These are phyloP conservation scores for Linepithema humile DNA, from an alignment of 1,140 invertebrate species.

Conservation along the genomic window DNA sequence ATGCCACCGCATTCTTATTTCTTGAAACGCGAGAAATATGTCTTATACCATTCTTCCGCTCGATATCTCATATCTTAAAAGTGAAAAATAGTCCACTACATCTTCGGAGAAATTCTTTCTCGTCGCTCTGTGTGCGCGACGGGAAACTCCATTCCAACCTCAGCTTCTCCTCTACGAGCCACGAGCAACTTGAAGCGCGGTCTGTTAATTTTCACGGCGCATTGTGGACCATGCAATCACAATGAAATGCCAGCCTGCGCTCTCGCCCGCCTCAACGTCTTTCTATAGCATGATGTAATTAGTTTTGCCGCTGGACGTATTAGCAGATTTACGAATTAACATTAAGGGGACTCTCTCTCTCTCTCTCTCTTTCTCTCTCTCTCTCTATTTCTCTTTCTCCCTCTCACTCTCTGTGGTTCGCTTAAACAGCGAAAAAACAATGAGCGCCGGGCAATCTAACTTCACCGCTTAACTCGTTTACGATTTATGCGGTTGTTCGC, in stretches of 20 bases:
- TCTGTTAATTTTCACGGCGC: slow-evolving; percentile 67
- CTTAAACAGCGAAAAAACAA: slow-evolving; percentile 18
- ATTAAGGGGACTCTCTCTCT: slow-evolving; percentile 12
- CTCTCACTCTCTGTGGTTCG: not conserved
- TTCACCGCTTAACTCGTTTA: slow-evolving; percentile 44
- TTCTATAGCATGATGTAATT: slow-evolving; percentile 58
- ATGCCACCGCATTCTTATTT: not conserved
- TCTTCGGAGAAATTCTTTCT: slow-evolving; percentile 8
- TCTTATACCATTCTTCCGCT: not conserved
- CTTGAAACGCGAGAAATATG: slow-evolving; percentile 21
- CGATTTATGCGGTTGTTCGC: slow-evolving; percentile 52
- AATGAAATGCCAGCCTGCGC: slow-evolving; percentile 53
- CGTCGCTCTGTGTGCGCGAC: no score
- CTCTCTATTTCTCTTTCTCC: not conserved
- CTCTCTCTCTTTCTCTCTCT: not conserved
- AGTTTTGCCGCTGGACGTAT: slow-evolving; percentile 39
- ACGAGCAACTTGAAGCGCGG: slow-evolving; percentile 50
- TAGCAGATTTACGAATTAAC: slow-evolving; percentile 47
- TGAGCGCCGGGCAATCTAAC: slow-evolving; percentile 11
- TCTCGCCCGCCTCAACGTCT: slow-evolving; percentile 27
- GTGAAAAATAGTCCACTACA: slow-evolving; percentile 33
- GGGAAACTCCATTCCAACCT: slow-evolving; percentile 25
- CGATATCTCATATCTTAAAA: slow-evolving; percentile 28
- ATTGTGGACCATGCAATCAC: slow-evolving; percentile 54
- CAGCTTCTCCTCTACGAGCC: not conserved